Evolutionary conservation across 2,113 vertebrate genomes (phyloP).

Genomic region (Microcebus tavaratra): DNA sequence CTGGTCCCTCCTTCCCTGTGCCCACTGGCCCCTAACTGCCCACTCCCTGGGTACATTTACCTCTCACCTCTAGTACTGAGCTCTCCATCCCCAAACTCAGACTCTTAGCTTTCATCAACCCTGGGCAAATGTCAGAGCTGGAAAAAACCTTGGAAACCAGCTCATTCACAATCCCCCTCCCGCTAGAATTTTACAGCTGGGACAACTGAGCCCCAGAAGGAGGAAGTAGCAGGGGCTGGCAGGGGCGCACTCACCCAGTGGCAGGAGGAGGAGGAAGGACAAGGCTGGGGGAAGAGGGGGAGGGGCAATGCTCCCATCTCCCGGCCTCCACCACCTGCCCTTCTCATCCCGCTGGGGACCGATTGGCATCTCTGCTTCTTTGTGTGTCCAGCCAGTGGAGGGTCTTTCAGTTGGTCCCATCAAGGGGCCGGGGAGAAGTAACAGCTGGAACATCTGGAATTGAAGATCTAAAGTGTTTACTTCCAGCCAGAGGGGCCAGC

Average conservation of each 20-base stretch:
- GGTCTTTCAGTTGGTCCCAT: constrained; percentile 54
- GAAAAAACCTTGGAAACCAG: neutral
- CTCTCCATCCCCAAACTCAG: neutral
- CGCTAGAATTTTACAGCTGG: neutral
- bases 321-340: neutral
- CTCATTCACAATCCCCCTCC: neutral
- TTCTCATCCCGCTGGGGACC: neutral
- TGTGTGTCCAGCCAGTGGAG: neutral
- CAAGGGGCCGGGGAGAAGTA: neutral
- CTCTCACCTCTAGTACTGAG: neutral
- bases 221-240: neutral
- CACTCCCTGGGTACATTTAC: neutral
- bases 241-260: constrained; percentile 71
- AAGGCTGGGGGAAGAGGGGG: constrained; percentile 41
- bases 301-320: neutral
- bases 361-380: constrained; percentile 73
- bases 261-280: constrained; percentile 74
- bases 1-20: neutral
- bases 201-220: neutral
- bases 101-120: neutral
- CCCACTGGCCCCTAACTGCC: neutral
- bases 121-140: neutral
- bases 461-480: neutral
- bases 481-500: neutral
- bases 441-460: constrained; percentile 71